A percentile compares a stretch with the other conserved stretches of the same genome.
These are phyloP conservation scores for Drosophila heteroneura DNA, from an alignment of 2,888 invertebrate genomes.

Conservation along the genomic window DNA sequence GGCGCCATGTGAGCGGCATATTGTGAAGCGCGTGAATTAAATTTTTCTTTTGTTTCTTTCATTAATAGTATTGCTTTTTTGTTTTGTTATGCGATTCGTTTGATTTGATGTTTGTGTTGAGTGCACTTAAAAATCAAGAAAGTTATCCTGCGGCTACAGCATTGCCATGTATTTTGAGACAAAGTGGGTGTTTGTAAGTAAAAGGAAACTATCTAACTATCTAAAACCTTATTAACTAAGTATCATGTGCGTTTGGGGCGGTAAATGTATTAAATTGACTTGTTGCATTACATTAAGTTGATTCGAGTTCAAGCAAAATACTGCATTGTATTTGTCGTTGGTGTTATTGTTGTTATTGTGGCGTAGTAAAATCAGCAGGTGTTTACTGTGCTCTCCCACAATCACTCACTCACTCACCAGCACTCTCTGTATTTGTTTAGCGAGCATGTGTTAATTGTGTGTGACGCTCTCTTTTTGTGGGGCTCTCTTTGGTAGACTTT, in stretches of 20 bases:
- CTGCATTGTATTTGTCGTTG: neutral
- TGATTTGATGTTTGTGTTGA: constrained; percentile 20
- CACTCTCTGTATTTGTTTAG: constrained; percentile 5
- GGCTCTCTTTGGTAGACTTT: neutral
- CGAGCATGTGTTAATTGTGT: constrained; percentile 11
- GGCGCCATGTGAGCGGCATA: constrained; percentile 60
- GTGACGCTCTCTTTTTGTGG: constrained; percentile 10
- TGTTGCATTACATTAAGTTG: constrained; percentile 13
- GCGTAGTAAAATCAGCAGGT: constrained; percentile 54
- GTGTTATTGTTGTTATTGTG: constrained; percentile 19
- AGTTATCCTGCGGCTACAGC: constrained; percentile 4
- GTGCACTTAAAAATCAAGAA: constrained; percentile 1
- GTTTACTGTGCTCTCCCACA: constrained; percentile 30
- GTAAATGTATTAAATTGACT: constrained; percentile 32
- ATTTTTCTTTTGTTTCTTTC: constrained; percentile 9
- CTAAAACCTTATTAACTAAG: constrained; percentile 25
- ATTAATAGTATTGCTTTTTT: constrained; percentile 18
- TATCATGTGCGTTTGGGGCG: constrained; percentile 21
- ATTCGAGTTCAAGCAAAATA: constrained; percentile 17
- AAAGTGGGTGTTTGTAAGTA: constrained; percentile 84
- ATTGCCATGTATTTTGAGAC: constrained; percentile 79
- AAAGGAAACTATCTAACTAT: constrained; percentile 9
- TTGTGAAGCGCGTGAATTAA: constrained; percentile 26
- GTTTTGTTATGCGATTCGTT: constrained; percentile 26
- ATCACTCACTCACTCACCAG: constrained; percentile 13